A percentile compares a stretch with the other conserved stretches of the same genome.
Conservation (phyloP, 1,140 invertebrate genomes). For the Tyrophagus putrescentiae region DNA sequence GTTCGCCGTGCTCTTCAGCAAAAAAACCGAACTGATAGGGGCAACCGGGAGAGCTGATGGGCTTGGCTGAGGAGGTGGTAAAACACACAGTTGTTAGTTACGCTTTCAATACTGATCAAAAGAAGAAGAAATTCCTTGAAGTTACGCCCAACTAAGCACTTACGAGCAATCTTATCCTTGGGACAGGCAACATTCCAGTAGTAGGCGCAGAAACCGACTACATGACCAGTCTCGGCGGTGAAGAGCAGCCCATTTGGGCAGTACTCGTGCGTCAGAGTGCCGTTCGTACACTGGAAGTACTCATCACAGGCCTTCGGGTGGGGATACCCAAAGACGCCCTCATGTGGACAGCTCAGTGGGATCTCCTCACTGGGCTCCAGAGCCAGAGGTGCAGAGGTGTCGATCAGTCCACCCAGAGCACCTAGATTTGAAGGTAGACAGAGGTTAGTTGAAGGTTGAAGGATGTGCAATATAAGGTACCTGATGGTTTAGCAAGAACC, state of each 20-base stretch:
- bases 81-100: constrained; percentile 9
- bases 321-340: constrained; percentile 29
- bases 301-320: constrained; percentile 48
- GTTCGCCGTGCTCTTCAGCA: constrained; percentile 45
- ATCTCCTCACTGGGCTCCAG: too few relatives aligned
- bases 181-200: constrained; percentile 78
- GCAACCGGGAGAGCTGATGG: constrained; percentile 38
- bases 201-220: constrained; percentile 83
- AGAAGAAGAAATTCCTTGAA: constrained; percentile 4
- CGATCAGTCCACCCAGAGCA: too few relatives aligned
- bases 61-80: constrained; percentile 17
- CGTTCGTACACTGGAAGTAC: constrained; percentile 79
- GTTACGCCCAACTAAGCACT: not conserved
- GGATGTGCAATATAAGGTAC: too few relatives aligned
- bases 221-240: constrained; percentile 67
- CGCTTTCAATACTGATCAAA: too few relatives aligned
- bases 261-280: constrained; percentile 67
- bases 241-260: constrained; percentile 83
- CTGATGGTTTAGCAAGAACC: too few relatives aligned
- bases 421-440: too few relatives aligned
- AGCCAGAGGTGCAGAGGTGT: too few relatives aligned
- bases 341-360: constrained; percentile 26
- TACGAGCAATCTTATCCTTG: constrained; percentile 62
- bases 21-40: constrained; percentile 78
- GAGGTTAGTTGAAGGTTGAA: too few relatives aligned